Conservation (phyloP, 2,888 invertebrate species). For the Pollenia amentaria region DNA sequence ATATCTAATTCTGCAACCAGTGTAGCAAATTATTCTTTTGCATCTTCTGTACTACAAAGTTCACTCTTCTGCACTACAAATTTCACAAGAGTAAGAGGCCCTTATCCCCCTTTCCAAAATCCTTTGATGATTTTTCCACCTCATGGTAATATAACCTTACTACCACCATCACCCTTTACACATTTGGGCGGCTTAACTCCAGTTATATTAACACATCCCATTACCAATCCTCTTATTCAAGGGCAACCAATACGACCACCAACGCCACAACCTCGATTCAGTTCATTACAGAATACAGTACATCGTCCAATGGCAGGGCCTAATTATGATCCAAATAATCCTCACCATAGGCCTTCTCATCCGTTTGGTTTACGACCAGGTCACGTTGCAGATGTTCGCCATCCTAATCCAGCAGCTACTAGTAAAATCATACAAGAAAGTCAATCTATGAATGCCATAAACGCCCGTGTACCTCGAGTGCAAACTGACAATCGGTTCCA, state of each 20-base stretch:
- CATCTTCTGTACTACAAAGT: slow-evolving; percentile 77
- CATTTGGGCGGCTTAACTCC: slow-evolving; percentile 67
- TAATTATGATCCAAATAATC: slow-evolving; percentile 76
- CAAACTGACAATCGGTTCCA: too few relatives aligned
- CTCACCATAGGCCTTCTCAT: slow-evolving; percentile 79
- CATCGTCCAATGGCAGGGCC: slow-evolving; percentile 75
- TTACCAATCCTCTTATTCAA: slow-evolving; percentile 80
- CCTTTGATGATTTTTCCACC: slow-evolving; percentile 79
- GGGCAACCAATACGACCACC: slow-evolving; percentile 80
- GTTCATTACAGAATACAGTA: slow-evolving; percentile 75
- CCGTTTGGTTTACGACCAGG: slow-evolving; percentile 79
- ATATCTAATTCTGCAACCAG: slow-evolving; percentile 71
- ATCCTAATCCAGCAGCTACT: slow-evolving; percentile 81
- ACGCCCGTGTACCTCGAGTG: slow-evolving; percentile 77
- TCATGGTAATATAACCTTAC: slow-evolving; percentile 80
- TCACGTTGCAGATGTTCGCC: slow-evolving; percentile 77
- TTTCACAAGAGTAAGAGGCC: slow-evolving; percentile 80
- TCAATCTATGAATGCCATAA: slow-evolving; percentile 83
- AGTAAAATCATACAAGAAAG: slow-evolving; percentile 84
- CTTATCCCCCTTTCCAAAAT: slow-evolving; percentile 76
- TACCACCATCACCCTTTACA: slow-evolving; percentile 73
- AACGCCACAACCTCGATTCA: slow-evolving; percentile 72
- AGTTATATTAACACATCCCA: slow-evolving; percentile 76
- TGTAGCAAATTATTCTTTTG: slow-evolving; percentile 67
- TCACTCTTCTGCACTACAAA: slow-evolving; percentile 45